Conservation (phyloP, 1,140 invertebrate genomes). For the Apis dorsata region DNA sequence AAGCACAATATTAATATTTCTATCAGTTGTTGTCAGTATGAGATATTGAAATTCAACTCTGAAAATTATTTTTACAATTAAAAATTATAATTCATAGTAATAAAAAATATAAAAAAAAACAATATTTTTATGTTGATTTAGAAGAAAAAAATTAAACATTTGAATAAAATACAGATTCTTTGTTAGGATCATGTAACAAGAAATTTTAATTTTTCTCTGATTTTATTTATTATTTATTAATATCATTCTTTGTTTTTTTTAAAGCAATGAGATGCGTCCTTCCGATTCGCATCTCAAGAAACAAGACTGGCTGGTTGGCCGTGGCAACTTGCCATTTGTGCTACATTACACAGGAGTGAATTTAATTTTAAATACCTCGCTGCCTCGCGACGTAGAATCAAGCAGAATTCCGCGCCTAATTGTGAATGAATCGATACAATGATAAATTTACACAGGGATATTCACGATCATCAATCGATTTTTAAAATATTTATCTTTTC, state of each 20-base stretch:
- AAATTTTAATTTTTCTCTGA: too few species aligned
- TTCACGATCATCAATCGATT: not conserved
- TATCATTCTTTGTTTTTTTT: not conserved
- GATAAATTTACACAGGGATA: not conserved
- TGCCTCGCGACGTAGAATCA: constrained; percentile 18
- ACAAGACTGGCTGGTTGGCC: constrained; percentile 17
- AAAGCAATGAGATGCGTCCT: constrained; percentile 1
- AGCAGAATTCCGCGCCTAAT: constrained; percentile 36
- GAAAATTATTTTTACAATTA: too few species aligned
- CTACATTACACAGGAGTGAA: constrained; percentile 74
- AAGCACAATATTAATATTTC: too few species aligned
- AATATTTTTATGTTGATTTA: too few species aligned
- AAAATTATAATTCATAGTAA: too few species aligned
- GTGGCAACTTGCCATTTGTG: constrained; percentile 76
- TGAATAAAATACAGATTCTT: too few species aligned
- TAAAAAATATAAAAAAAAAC: too few species aligned
- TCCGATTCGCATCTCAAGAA: not conserved
- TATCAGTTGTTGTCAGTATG: too few species aligned
- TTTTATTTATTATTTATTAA: too few species aligned
- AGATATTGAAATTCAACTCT: too few species aligned
- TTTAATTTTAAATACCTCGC: constrained; percentile 76
- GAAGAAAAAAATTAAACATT: too few species aligned
- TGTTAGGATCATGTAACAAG: too few species aligned
- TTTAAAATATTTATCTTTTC: not conserved
- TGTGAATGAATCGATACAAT: not conserved